Evolutionary conservation across 2,113 vertebrate genomes (phyloP), one percentile per base, ranked within the genome.

Genomic region (Festucalex cinctus): DNA sequence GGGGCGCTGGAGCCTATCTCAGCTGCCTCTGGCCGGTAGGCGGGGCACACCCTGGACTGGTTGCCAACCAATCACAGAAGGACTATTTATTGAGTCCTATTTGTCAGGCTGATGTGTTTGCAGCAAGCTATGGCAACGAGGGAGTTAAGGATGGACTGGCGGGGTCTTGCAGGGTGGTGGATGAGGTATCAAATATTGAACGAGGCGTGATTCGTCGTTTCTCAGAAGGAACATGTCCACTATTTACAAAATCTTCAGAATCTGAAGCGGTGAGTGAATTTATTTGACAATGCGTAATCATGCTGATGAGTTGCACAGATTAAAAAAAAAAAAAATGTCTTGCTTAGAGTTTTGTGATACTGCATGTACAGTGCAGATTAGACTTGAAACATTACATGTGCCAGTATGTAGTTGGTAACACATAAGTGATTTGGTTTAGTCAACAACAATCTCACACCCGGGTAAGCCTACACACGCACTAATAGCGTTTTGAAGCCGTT

Each of bases 61-160:
- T n/a, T n/a, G n/a, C n/a, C n/a, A n/a, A n/a, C n/a, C n/a, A n/a
- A 4, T 17, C 5, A 17, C 0, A 16, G 16, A 16, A 46, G 5
- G 16, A 16, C 43, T 17, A 46, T 19, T 46, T 46, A 2, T 19
- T 44, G 13, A 44, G 13, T 14, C 43, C 43, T 10, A 44, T 37
- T 35, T 14, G 20, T 58, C 63, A 39, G 53, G 48, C 57, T 53
- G 48, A 48, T 66, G 60, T 46, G 1, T 7, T 61, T 37, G 5
- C 9, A 10, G 49, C 56, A 20, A 43, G 49, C 53, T 73, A 63
- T 41, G 54, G 83, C 53, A 75, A 43, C 79, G 83, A 89, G 79
- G 56, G 83, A 78, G 87, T 89, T 89, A 90, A 90, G 70, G 82
- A 82, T 85, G 85, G 75, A 78, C 68, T 10, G 73, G 65, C 70